Percentiles rank a stretch among this genome's conserved stretches.
These are phyloP conservation scores for Megaceryle torquata DNA, from an alignment of 2,113 vertebrate species.

Conservation along the genomic window DNA sequence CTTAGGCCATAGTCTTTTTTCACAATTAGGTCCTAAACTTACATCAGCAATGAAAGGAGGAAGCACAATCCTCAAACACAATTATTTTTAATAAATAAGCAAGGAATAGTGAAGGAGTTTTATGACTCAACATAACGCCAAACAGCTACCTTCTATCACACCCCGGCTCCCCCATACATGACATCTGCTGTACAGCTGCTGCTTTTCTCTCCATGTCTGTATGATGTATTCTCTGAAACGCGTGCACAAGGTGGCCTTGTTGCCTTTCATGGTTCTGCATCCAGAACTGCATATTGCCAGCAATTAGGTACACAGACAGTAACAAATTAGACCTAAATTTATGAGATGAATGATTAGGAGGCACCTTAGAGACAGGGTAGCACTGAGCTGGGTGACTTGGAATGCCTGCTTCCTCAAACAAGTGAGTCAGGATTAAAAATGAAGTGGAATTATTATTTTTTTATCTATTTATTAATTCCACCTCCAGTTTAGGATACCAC, in stretches of 20 bases:
- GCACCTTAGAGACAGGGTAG: not conserved
- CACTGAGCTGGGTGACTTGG: not conserved
- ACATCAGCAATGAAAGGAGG: not conserved
- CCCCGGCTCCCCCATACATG: not conserved
- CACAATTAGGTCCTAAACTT: not conserved
- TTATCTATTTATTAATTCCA: not conserved
- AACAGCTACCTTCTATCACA: not conserved
- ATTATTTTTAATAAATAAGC: not conserved
- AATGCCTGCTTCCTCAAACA: not conserved
- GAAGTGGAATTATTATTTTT: not conserved
- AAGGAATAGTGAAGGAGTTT: not conserved
- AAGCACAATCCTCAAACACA: not conserved
- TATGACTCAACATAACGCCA: not conserved
- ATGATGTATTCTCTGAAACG: not conserved
- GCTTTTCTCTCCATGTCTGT: not conserved
- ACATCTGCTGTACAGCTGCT: not conserved
- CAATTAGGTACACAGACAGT: not conserved
- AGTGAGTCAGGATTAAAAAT: not conserved
- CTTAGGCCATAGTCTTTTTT: not conserved
- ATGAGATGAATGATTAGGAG: not conserved
- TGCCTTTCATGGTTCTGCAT: not conserved
- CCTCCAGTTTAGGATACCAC: not conserved
- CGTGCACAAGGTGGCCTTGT: not conserved
- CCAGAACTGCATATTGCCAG: not conserved
- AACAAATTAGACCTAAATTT: not conserved